Evolutionary conservation across 1,140 invertebrate genomes (phyloP).

Genomic region (Halesus radiatus): DNA sequence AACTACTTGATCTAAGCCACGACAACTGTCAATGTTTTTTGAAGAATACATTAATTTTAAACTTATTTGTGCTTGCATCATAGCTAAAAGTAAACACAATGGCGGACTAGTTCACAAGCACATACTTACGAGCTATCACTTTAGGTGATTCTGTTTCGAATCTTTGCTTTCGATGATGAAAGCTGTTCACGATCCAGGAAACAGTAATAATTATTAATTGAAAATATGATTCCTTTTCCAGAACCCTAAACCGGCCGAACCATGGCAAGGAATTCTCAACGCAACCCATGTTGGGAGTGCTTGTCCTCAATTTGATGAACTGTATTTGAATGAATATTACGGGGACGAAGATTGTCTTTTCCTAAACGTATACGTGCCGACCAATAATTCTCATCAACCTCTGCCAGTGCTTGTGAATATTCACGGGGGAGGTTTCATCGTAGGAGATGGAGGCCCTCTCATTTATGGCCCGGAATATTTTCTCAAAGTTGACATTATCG

Average conservation of each 20-base stretch:
- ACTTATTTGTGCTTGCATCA: too few relatives aligned
- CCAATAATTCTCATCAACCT: conserved; percentile 24
- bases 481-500: conserved; percentile 66
- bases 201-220: too few relatives aligned
- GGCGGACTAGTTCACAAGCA: too few relatives aligned
- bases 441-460: conserved; percentile 56
- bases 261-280: conserved; percentile 63
- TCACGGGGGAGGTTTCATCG: conserved; percentile 64
- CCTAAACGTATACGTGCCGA: conserved; percentile 78
- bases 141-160: too few relatives aligned
- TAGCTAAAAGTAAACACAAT: too few relatives aligned
- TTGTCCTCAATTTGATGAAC: conserved; percentile 51
- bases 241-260: conserved; percentile 62
- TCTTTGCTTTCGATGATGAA: too few relatives aligned
- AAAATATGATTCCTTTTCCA: conserved; percentile 46
- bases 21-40: too few relatives aligned
- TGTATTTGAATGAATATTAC: not conserved
- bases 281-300: conserved; percentile 60
- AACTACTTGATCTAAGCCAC: too few relatives aligned
- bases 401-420: conserved; percentile 43
- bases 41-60: too few relatives aligned
- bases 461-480: conserved; percentile 60
- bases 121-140: too few relatives aligned
- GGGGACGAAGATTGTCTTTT: conserved; percentile 78
- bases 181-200: too few relatives aligned